Evolutionary conservation across 2,113 vertebrate species (phyloP), one percentile per base, ranked within the genome.

Genomic region (Oreochromis spilurus): DNA sequence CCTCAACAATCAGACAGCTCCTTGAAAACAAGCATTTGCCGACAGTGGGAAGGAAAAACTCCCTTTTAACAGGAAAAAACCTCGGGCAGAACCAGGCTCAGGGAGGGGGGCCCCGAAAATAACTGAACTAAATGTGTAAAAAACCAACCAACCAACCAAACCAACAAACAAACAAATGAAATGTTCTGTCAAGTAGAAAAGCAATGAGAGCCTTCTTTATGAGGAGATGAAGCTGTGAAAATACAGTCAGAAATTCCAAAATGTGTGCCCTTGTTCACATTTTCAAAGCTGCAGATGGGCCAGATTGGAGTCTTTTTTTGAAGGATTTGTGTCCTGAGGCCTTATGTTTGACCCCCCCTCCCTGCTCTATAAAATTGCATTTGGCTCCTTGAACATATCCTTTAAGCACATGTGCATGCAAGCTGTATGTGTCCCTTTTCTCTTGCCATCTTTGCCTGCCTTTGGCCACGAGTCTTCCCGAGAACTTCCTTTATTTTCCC

Each of bases 71-170:
- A 65, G 34, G 60, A 65, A 65, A 10, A 38, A 65, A 38, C 60
- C 60, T n/a, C 19, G 12, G 34, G 60, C 1, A 38, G 60, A n/a
- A 65, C 6, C 19, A 65, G 1, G 34, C 19, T 65, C 19, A 38
- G 0, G 10, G 60, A 38, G 34, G 17, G 60, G 6, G 2, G 9
- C 4, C 31, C 31, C 5, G 2, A 65, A 65, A 65, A 65, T 4
- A 13, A 38, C 60, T 65, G 60, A 65, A 65, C 60, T 13, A 65
- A 65, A 65, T n/a, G 34, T 38, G 34, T 12, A 34, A 38, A 65
- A 36, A 12, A 7, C 4, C 29, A 34, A 62, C 0, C 29, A 60
- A 26, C 26, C 26, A 26, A 26, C 26, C 26, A 26, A 26, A 26
- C 26, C 26, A 34, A 34, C 34, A 34, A 62, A 5, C 17, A n/a